Evolutionary conservation across 2,797 vertebrate species (phyloP).

Genomic region (Scolopax rusticola): DNA sequence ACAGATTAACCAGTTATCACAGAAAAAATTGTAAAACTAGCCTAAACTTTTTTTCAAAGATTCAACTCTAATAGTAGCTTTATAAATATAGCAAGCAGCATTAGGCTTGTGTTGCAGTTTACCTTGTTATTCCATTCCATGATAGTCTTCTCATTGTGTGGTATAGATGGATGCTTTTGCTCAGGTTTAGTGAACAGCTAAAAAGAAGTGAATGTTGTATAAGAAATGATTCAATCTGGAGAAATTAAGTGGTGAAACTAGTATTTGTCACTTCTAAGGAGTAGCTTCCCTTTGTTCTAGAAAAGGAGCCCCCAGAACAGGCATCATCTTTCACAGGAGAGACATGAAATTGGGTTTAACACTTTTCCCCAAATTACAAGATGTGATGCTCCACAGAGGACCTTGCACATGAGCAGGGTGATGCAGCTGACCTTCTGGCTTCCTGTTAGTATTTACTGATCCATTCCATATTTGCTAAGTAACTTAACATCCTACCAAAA

Average conservation of each 20-base stretch:
- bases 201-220: neutral
- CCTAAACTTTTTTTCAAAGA: neutral
- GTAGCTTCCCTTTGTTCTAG: conserved; percentile 11
- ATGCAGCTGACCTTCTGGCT: neutral
- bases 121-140: conserved; percentile 7
- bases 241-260: conserved; percentile 39
- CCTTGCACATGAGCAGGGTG: neutral
- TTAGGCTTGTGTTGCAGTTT: neutral
- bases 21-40: neutral
- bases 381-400: neutral
- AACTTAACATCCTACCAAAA: neutral
- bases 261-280: conserved; percentile 34
- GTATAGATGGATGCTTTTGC: neutral
- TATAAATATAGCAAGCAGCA: neutral
- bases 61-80: neutral
- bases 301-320: conserved; percentile 25
- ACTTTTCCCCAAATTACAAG: accelerated
- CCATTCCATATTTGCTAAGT: neutral
- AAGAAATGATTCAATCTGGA: neutral
- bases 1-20: neutral
- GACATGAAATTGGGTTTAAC: neutral
- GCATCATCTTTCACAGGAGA: neutral
- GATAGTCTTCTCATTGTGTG: neutral
- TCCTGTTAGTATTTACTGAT: neutral
- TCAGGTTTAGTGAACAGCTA: neutral